Evolutionary conservation across 2,797 vertebrate genomes (phyloP), one percentile per base, ranked within the genome.

Genomic region (Clarias platycephalus): DNA sequence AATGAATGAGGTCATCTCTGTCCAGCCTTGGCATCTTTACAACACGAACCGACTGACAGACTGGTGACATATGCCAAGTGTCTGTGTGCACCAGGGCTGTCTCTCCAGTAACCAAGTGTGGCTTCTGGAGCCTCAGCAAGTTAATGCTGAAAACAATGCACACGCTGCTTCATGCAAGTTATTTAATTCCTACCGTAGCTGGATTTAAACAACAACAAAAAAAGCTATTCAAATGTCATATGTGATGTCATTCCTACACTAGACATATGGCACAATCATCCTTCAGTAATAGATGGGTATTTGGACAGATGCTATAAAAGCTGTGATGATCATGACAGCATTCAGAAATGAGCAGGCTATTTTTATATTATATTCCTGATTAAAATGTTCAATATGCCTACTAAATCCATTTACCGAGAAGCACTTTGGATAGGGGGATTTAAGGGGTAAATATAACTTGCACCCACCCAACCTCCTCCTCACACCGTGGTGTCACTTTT

Each of bases 61-160:
- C 86, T 90, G 44, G 37, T 57, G 67, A 84, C 87, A 74, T 76
- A 84, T 83, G 90, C 91, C 90, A 89, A 92, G 85, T 90, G 88
- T 87, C 81, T 89, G 71, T 79, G 62, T 81, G 81, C 53, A 89
- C 88, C 90, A 91, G 82, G 88, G 76, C 88, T 71, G 87, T 60
- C 72, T 86, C 86, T 91, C 83, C 86, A 89, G 86, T 86, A 78
- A 89, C 88, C 89, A 83, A 87, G 88, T 89, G 89, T 85, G 79
- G 79, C 60, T 80, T 86, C 87, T 68, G n/a, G 78, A 77, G 88
- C 88, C 84, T 86, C 40, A 71, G 72, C 79, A 87, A 77, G 68
- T 84, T 81, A 71, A 80, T n/a, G 24, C 63, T 80, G 63, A 66
- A 60, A 70, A 79, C 75, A 87, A 89, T 89, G 84, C 83, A 15